Conservation (phyloP, 2,113 vertebrate genomes). For the Tetrax tetrax region DNA sequence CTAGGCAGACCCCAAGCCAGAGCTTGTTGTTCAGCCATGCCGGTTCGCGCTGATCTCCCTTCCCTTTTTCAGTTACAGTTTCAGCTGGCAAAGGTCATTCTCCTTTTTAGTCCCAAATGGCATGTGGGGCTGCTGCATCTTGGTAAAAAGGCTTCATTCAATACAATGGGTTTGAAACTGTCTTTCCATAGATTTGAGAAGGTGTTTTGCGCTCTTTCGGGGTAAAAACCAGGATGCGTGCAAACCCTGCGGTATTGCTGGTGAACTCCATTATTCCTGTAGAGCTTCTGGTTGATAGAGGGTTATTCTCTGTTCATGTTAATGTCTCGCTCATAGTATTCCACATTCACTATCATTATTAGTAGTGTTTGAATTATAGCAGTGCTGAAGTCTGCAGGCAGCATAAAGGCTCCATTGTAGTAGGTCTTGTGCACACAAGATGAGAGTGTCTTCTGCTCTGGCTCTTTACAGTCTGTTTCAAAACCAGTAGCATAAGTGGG, state of each 20-base stretch:
- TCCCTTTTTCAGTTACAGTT: neutral
- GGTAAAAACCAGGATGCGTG: neutral
- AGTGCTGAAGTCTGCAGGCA: slow-evolving; percentile 32
- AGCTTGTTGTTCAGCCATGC: neutral
- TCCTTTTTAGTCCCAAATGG: neutral
- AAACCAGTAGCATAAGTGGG: neutral
- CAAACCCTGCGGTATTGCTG: neutral
- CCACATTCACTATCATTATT: neutral
- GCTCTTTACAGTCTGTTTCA: slow-evolving; percentile 24
- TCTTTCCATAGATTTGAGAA: neutral
- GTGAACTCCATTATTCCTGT: neutral
- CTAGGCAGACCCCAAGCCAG: neutral
- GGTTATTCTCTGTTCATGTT: neutral
- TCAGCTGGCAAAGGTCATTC: neutral
- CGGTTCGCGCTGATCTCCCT: fast-evolving
- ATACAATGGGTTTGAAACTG: neutral
- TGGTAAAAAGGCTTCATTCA: neutral
- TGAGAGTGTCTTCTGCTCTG: neutral
- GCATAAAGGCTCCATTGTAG: slow-evolving; percentile 48
- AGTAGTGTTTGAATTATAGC: slow-evolving; percentile 30
- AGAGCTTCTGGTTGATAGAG: neutral
- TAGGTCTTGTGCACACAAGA: slow-evolving; percentile 3
- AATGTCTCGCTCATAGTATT: neutral
- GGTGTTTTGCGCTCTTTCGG: neutral
- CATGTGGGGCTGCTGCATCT: neutral